Evolutionary conservation across 2,113 vertebrate genomes (phyloP).

Genomic region (Hirundichthys speculiger): DNA sequence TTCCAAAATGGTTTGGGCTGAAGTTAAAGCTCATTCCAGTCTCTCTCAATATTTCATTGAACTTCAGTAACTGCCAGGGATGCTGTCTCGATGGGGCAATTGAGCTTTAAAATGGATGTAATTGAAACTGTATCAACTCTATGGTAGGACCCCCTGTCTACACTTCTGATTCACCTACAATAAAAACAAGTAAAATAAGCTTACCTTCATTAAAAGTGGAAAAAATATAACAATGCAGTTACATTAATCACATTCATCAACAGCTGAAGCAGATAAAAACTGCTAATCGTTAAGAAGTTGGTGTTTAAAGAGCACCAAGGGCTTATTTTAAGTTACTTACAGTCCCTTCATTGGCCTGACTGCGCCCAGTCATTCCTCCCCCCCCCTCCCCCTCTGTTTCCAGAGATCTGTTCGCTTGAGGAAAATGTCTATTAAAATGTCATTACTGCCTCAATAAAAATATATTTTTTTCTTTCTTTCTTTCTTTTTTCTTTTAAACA

Average conservation of each 20-base stretch:
- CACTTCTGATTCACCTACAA: conserved; percentile 13
- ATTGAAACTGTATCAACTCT: conserved; percentile 34
- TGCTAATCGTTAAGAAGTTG: conserved; percentile 53
- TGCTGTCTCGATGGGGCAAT: background rate
- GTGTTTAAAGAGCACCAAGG: conserved; percentile 65
- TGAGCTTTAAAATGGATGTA: conserved; percentile 12
- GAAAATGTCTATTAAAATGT: conserved; percentile 78
- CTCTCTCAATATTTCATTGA: conserved; percentile 19
- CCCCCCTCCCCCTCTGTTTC: conserved; percentile 54
- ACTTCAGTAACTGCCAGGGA: background rate
- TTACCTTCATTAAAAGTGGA: conserved; percentile 27
- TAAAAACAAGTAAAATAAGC: conserved; percentile 7
- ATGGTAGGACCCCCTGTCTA: conserved; percentile 1
- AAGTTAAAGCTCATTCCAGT: conserved; percentile 1
- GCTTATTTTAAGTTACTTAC: conserved; percentile 66
- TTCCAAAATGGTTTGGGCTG: background rate
- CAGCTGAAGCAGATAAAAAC: conserved; percentile 57
- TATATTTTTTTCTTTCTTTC: too few species aligned
- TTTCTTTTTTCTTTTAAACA: conserved; percentile 72
- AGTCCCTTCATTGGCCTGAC: conserved; percentile 63
- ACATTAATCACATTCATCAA: conserved; percentile 50
- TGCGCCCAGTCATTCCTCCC: conserved; percentile 62
- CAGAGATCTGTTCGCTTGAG: conserved; percentile 75
- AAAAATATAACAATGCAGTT: conserved; percentile 15
- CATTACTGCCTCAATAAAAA: conserved; percentile 72